Evolutionary conservation across 2,888 invertebrate species (phyloP), one percentile per base, ranked within the genome.

Genomic region (Cheilosia vulpina): DNA sequence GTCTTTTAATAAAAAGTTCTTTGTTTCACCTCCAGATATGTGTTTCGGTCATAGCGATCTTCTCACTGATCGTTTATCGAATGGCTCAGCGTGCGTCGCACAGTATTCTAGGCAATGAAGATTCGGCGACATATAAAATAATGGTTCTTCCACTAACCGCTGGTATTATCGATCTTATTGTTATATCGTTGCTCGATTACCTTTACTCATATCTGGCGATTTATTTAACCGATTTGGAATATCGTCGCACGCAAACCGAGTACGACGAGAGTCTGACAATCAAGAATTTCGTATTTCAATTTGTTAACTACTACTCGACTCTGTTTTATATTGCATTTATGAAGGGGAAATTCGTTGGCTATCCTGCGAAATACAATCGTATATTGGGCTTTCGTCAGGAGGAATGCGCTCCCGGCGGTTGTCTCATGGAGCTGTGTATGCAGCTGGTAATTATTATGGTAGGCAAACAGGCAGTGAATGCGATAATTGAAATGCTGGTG

Each of bases 231-330:
- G 95, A 96, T 91, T 93, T 95, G 93, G 95, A 96, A 92, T 93
- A 95, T 88, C 94, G 95, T 89, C 93, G 96, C 87, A 97, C 97
- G 0, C 96, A 97, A 92, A 95, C 96, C 4, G 96, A 97, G 92
- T 97, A 96, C 90, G 97, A 97, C 88, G 96, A 97, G 89, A 96
- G 96, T 90, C 93, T 97, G 69, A 96, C 97, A 2, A 93, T 97
- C 88, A 98, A 98, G 93, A 96, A 97, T 90, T 97, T 97, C 92
- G 92, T 97, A 87, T 95, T 97, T 88, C 97, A 97, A 93, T 97
- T 97, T 92, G 95, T 97, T 88, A 98, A 98, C 92, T 97, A 96
- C 91, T 98, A 97, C 91, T 95, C 96, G 2, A 96, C 96, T 24
- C 95, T 97, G 85, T 96, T 97, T 93, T 98, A 97, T 90, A 96